These are phyloP conservation scores for Trichogramma dendrolimi DNA, from an alignment of 2,888 invertebrate species.

Conservation along the genomic window DNA sequence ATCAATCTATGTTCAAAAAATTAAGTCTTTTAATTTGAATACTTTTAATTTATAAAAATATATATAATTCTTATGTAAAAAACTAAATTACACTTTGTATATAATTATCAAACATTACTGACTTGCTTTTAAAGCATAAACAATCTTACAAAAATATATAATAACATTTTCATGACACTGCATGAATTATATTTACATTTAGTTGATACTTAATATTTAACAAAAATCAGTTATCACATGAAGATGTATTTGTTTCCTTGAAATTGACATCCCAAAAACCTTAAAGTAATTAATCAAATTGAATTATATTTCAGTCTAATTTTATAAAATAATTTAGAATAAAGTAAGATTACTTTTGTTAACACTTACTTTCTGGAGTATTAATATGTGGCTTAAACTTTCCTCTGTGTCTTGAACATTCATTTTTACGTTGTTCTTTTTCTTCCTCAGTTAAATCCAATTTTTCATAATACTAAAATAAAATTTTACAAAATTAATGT, in stretches of 20 bases:
- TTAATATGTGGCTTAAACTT: conserved; percentile 45
- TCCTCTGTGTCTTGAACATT: conserved; percentile 55
- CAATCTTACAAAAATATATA: conserved; percentile 12
- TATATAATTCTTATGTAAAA: conserved; percentile 5
- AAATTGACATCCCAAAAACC: conserved; percentile 51
- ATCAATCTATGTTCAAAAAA: conserved; percentile 48
- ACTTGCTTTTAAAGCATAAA: background rate
- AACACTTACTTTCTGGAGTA: conserved; percentile 48
- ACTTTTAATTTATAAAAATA: conserved; percentile 3
- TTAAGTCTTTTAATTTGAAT: conserved; percentile 19
- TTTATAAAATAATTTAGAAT: conserved; percentile 4
- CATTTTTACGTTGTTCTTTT: conserved; percentile 48
- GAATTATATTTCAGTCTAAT: background rate
- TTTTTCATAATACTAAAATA: conserved; percentile 45
- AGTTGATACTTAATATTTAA: conserved; percentile 6
- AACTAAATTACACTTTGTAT: background rate
- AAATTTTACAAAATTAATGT: conserved; percentile 4
- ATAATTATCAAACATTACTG: no score
- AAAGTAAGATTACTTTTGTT: conserved; percentile 5
- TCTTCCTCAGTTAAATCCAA: conserved; percentile 47
- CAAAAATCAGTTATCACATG: conserved; percentile 11
- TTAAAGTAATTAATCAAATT: conserved; percentile 28
- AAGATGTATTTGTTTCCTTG: conserved; percentile 35
- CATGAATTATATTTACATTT: background rate
- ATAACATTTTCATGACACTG: background rate